Conservation (phyloP, 2,797 vertebrate species). For the Yasuhikotakia modesta region DNA sequence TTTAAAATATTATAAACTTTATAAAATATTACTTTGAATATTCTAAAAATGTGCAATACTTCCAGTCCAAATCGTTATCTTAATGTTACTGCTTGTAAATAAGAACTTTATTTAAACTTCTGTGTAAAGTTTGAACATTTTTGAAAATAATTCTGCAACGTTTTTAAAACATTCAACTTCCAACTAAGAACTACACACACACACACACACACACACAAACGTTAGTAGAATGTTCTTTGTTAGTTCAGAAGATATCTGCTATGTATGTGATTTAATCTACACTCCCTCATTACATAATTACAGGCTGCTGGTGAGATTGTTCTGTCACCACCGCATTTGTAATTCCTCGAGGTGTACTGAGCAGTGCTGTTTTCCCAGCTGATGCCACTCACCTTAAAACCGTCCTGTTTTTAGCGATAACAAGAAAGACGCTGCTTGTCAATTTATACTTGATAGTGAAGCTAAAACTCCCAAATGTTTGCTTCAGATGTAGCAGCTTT, state of each 20-base stretch:
- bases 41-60: too few relatives aligned
- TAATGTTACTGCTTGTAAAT: too few relatives aligned
- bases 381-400: not conserved
- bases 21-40: too few relatives aligned
- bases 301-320: constrained; percentile 2
- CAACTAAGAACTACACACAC: too few relatives aligned
- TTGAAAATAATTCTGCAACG: too few relatives aligned
- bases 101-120: too few relatives aligned
- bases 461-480: constrained; percentile 34
- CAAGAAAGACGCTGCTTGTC: constrained; percentile 18
- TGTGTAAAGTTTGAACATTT: too few relatives aligned
- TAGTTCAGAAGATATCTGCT: not conserved
- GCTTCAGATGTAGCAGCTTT: constrained; percentile 6
- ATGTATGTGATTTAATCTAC: not conserved
- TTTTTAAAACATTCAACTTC: too few relatives aligned
- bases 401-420: constrained; percentile 10
- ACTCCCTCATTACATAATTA: constrained; percentile 2
- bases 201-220: too few relatives aligned
- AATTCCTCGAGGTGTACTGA: not conserved
- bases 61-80: too few relatives aligned
- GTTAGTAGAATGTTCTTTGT: too few relatives aligned
- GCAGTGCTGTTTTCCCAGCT: constrained; percentile 2
- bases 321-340: not conserved
- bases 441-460: constrained; percentile 22
- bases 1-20: too few relatives aligned